Conservation (phyloP, 2,888 invertebrate species). For the Hemicrepidius hirtus region DNA sequence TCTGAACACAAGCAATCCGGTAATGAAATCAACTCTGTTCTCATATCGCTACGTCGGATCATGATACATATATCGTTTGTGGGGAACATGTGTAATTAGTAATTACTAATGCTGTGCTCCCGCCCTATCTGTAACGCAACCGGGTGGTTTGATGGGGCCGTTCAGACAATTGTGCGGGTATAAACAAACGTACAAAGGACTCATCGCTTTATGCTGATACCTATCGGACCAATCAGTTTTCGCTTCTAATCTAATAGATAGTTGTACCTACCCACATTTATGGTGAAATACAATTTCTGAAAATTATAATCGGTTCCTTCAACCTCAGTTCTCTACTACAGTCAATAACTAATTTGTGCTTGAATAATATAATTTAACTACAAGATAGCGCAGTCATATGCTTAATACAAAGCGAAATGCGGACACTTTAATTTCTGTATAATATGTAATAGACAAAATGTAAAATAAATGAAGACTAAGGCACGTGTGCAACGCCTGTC, state of each 20-base stretch:
- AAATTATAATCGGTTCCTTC: background rate
- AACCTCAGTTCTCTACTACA: background rate
- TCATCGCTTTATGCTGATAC: conserved; percentile 39
- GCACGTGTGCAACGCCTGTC: too few relatives aligned
- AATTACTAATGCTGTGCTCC: conserved; percentile 60
- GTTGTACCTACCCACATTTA: background rate
- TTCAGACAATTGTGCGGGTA: conserved; percentile 56
- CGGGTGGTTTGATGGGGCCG: conserved; percentile 49
- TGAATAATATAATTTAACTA: too few relatives aligned
- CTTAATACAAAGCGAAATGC: too few relatives aligned
- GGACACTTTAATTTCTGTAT: too few relatives aligned
- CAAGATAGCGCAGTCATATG: too few relatives aligned
- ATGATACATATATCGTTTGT: conserved; percentile 64
- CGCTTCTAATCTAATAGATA: conserved; percentile 7
- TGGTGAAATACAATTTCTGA: background rate
- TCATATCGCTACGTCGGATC: conserved; percentile 61
- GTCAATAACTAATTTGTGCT: too few relatives aligned
- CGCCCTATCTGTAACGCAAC: conserved; percentile 54
- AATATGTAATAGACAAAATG: too few relatives aligned
- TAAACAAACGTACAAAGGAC: conserved; percentile 50
- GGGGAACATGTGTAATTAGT: conserved; percentile 64
- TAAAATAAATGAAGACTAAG: too few relatives aligned
- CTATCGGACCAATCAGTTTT: conserved; percentile 31
- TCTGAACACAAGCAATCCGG: conserved; percentile 52
- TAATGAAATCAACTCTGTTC: conserved; percentile 60